A percentile compares a stretch with the other conserved stretches of the same genome.
phyloP scores from a whole-genome alignment of 2,888 invertebrate genomes.

The Dryobota labecula region DNA sequence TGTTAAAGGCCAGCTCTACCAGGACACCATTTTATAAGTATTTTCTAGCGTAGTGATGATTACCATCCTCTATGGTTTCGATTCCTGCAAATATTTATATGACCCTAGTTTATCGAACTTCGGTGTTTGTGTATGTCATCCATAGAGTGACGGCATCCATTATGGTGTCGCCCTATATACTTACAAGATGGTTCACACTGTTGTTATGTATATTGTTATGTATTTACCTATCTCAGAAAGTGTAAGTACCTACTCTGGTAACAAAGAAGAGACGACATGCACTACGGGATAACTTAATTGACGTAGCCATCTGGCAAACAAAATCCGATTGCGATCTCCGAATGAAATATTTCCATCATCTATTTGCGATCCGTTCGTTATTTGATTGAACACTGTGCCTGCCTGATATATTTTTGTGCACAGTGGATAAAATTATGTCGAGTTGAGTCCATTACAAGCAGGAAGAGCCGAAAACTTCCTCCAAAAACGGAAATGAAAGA shows the following conservation, averaged over 20 bases:
- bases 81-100: conserved; percentile 44
- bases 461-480: conserved; percentile 80
- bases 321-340: conserved; percentile 34
- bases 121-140: conserved; percentile 29
- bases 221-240: background rate
- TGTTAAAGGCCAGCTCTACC: background rate
- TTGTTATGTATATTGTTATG: background rate
- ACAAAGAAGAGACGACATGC: conserved; percentile 18
- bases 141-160: conserved; percentile 33
- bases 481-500: conserved; percentile 81
- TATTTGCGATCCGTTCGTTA: conserved; percentile 44
- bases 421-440: conserved; percentile 69
- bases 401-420: conserved; percentile 61
- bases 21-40: background rate
- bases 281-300: conserved; percentile 33
- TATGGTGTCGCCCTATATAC: conserved; percentile 5
- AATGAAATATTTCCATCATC: conserved; percentile 48
- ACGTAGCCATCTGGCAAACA: conserved; percentile 23
- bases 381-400: conserved; percentile 55
- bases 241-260: conserved; percentile 8
- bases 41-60: background rate
- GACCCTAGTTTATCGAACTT: conserved; percentile 9
- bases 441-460: conserved; percentile 78
- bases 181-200: conserved; percentile 4
- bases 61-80: conserved; percentile 15